phyloP scores from a whole-genome alignment of 2,888 invertebrate genomes.

The Drosophila meridionalis region DNA sequence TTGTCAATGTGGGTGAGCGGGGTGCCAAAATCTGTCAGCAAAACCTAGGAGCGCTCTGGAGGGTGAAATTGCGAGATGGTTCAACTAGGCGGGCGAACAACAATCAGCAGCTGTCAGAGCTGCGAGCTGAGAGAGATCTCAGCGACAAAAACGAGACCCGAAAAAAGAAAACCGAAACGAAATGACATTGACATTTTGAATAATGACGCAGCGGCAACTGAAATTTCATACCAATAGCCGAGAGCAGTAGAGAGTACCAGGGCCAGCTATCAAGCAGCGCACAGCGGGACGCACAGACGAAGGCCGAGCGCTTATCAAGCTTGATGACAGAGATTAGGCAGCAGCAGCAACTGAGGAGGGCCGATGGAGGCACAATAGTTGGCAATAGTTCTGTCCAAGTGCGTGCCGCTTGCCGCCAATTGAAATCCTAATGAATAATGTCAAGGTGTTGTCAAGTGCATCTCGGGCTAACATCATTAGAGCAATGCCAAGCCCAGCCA shows the following conservation, averaged over 20 bases:
- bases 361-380: neutral
- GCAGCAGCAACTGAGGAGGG: constrained; percentile 1
- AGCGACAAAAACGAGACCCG: constrained; percentile 52
- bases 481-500: constrained; percentile 32
- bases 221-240: constrained; percentile 34
- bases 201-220: constrained; percentile 72
- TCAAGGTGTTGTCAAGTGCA: constrained; percentile 81
- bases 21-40: constrained; percentile 48
- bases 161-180: constrained; percentile 46
- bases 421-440: constrained; percentile 72
- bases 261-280: constrained; percentile 23
- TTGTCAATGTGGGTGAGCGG: constrained; percentile 28
- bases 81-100: constrained; percentile 39
- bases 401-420: constrained; percentile 47
- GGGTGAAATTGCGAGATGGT: constrained; percentile 7
- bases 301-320: constrained; percentile 13
- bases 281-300: constrained; percentile 11
- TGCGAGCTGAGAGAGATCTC: constrained; percentile 68
- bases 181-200: constrained; percentile 83
- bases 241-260: constrained; percentile 4
- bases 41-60: constrained; percentile 26
- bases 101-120: constrained; percentile 77
- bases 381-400: constrained; percentile 26
- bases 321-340: constrained; percentile 54
- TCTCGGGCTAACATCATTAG: constrained; percentile 65